Conservation (phyloP, 2,113 vertebrate genomes). For the Macrotis lagotis region DNA sequence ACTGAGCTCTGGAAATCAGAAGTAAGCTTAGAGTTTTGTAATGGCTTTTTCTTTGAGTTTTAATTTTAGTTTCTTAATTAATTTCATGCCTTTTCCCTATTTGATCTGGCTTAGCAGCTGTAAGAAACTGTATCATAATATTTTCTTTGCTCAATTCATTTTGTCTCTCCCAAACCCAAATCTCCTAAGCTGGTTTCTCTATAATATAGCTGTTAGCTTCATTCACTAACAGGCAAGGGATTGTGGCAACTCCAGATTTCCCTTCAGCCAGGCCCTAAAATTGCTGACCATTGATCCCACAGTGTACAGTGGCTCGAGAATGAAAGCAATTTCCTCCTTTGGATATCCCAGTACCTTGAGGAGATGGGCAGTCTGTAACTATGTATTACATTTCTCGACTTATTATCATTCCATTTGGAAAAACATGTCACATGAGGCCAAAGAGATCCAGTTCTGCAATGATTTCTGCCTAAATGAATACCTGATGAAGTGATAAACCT, state of each 20-base stretch:
- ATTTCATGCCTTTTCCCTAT: slow-evolving; percentile 43
- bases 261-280: slow-evolving; percentile 14
- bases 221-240: slow-evolving; percentile 33
- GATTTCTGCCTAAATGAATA: slow-evolving; percentile 65
- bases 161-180: slow-evolving; percentile 45
- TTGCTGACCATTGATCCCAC: slow-evolving; percentile 39
- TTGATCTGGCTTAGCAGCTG: slow-evolving; percentile 53
- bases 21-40: slow-evolving; percentile 9
- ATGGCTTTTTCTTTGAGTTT: slow-evolving; percentile 1
- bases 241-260: slow-evolving; percentile 18
- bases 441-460: slow-evolving; percentile 48
- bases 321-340: slow-evolving; percentile 67
- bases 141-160: slow-evolving; percentile 46
- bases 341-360: slow-evolving; percentile 18
- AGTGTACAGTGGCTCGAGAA: slow-evolving; percentile 48
- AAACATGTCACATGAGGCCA: slow-evolving; percentile 65
- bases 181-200: slow-evolving; percentile 26
- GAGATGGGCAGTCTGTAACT: slow-evolving; percentile 60
- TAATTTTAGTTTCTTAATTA: slow-evolving; percentile 55
- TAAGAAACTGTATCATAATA: slow-evolving; percentile 53
- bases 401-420: slow-evolving; percentile 73
- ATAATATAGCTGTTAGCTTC: slow-evolving; percentile 18
- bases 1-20: slow-evolving; percentile 35
- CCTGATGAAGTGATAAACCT: slow-evolving; percentile 65
- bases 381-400: slow-evolving; percentile 40